These are phyloP conservation scores for Ferdinandea cuprea DNA, from an alignment of 2,888 invertebrate species.

Conservation along the genomic window DNA sequence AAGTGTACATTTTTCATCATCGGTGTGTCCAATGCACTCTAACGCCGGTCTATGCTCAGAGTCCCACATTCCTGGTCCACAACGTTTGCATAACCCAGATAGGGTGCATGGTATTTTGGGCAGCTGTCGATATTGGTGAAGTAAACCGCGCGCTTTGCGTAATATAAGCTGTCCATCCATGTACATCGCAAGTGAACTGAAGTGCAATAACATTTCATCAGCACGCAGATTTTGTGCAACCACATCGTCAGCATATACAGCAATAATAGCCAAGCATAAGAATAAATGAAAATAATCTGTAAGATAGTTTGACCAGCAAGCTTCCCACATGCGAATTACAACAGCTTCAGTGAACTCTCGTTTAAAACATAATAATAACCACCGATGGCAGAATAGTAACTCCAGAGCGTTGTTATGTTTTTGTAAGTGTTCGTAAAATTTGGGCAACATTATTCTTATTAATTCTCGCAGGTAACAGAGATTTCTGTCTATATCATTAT, in stretches of 20 bases:
- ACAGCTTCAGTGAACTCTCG: slow-evolving; percentile 95
- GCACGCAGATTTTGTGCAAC: slow-evolving; percentile 95
- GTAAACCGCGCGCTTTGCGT: slow-evolving; percentile 94
- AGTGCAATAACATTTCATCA: slow-evolving; percentile 97
- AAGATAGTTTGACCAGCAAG: slow-evolving; percentile 98
- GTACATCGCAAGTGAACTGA: slow-evolving; percentile 97
- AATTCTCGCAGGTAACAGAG: slow-evolving; percentile 93
- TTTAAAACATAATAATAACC: slow-evolving; percentile 97
- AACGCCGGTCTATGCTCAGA: slow-evolving; percentile 94
- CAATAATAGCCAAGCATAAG: slow-evolving; percentile 95
- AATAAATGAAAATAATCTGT: slow-evolving; percentile 98
- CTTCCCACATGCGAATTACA: slow-evolving; percentile 96
- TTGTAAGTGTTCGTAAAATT: slow-evolving; percentile 93
- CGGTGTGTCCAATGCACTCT: slow-evolving; percentile 90
- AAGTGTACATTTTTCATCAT: slow-evolving; percentile 84
- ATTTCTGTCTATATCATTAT: slow-evolving; percentile 97
- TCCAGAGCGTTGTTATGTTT: slow-evolving; percentile 94
- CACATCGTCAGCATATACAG: slow-evolving; percentile 96
- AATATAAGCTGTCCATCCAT: slow-evolving; percentile 97
- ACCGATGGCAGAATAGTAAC: slow-evolving; percentile 95
- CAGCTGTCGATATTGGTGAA: slow-evolving; percentile 95
- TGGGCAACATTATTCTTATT: slow-evolving; percentile 94
- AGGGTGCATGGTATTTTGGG: slow-evolving; percentile 94
- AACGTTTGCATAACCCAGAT: slow-evolving; percentile 93
- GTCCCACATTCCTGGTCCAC: slow-evolving; percentile 97